These are phyloP conservation scores for Takifugu rubripes DNA, from an alignment of 2,797 vertebrate species.

Conservation along the genomic window DNA sequence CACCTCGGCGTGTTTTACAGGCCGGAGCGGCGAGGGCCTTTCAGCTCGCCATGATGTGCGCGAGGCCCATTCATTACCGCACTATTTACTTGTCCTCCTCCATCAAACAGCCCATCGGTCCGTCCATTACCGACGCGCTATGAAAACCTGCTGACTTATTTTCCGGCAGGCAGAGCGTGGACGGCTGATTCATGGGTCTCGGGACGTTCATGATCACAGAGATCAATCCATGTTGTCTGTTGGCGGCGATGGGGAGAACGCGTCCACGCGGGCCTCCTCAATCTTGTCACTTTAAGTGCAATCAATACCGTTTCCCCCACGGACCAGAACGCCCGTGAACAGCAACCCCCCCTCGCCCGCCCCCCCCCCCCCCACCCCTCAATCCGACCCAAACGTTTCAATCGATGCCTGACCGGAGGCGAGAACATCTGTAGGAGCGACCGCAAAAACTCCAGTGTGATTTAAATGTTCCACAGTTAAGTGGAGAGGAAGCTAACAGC, in stretches of 20 bases:
- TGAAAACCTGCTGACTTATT: conserved; percentile 53
- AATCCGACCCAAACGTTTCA: conserved; percentile 32
- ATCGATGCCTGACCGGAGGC: conserved; percentile 67
- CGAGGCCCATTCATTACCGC: conserved; percentile 38
- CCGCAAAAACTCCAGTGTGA: background rate
- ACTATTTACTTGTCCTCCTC: conserved; percentile 49
- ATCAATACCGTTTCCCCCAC: conserved; percentile 70
- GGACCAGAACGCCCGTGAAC: conserved; percentile 47
- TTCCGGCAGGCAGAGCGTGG: conserved; percentile 14
- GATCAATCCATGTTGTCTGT: conserved; percentile 57
- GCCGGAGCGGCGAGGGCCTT: conserved; percentile 29
- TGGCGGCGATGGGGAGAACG: conserved; percentile 60
- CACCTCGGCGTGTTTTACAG: conserved; percentile 20
- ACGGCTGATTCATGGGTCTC: conserved; percentile 46
- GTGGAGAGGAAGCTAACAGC: conserved; percentile 21
- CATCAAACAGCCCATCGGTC: conserved; percentile 46
- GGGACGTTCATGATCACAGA: conserved; percentile 41
- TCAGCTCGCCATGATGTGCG: conserved; percentile 37
- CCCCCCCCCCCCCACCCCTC: conserved; percentile 39
- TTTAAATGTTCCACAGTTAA: background rate
- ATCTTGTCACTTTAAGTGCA: conserved; percentile 73
- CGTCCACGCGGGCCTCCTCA: conserved; percentile 70
- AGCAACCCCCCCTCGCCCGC: conserved; percentile 32
- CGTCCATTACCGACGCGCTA: conserved; percentile 8
- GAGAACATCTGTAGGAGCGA: conserved; percentile 53